Percentiles rank a stretch among this genome's conserved stretches.
Evolutionary conservation across 2,888 invertebrate genomes (phyloP).

Genomic region (Nycteola revayana): DNA sequence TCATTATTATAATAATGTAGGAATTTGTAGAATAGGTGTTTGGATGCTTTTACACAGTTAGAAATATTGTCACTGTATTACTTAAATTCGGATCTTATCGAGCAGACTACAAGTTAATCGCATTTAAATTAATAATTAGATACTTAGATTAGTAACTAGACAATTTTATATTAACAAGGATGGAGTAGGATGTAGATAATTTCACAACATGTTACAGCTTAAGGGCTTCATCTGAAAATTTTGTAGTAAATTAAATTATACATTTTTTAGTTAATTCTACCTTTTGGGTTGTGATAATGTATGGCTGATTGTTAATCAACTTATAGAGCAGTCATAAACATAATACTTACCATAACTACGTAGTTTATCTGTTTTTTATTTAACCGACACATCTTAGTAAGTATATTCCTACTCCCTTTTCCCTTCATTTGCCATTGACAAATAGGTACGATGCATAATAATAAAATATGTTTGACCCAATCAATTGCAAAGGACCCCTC

Average conservation of each 20-base stretch:
- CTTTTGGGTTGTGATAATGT: conserved; percentile 66
- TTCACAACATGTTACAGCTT: conserved; percentile 43
- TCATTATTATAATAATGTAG: conserved; percentile 49
- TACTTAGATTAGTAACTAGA: conserved; percentile 57
- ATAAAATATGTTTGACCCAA: too few relatives aligned
- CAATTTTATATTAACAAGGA: conserved; percentile 65
- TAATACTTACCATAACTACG: conserved; percentile 37
- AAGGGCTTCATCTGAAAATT: conserved; percentile 36
- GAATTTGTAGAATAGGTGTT: conserved; percentile 71
- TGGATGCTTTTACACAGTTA: conserved; percentile 79
- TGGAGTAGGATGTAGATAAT: conserved; percentile 41
- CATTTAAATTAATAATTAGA: conserved; percentile 42
- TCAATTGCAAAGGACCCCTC: too few relatives aligned
- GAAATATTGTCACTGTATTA: conserved; percentile 66
- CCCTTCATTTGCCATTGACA: too few relatives aligned
- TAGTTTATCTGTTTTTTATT: conserved; percentile 31
- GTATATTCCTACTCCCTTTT: too few relatives aligned
- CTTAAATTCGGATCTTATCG: conserved; percentile 54
- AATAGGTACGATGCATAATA: too few relatives aligned
- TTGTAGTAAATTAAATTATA: conserved; percentile 31
- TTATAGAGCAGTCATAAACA: conserved; percentile 51
- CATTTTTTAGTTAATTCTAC: conserved; percentile 30
- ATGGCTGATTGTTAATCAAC: conserved; percentile 63
- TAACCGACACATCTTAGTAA: conserved; percentile 2
- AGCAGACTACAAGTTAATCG: conserved; percentile 61